Evolutionary conservation across 2,797 vertebrate genomes (phyloP).

Genomic region (Cyprinella venusta): DNA sequence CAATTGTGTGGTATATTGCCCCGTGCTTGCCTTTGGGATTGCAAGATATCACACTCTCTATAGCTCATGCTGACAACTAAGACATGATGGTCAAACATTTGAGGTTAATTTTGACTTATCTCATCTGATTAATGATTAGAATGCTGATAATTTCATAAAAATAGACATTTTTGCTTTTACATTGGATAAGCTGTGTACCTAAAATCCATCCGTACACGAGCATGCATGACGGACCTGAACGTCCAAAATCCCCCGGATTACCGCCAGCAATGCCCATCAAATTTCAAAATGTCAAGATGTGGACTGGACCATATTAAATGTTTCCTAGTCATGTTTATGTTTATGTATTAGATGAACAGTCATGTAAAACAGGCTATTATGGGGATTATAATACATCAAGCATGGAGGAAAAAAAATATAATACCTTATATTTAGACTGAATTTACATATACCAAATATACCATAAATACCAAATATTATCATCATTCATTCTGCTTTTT

Average conservation of each 20-base stretch:
- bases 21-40: slow-evolving; percentile 68
- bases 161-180: neutral
- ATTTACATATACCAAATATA: no score
- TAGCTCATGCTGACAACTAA: slow-evolving; percentile 7
- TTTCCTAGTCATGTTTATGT: slow-evolving; percentile 14
- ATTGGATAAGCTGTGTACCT: neutral
- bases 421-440: neutral
- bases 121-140: neutral
- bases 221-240: neutral
- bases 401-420: neutral
- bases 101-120: slow-evolving; percentile 12
- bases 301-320: slow-evolving; percentile 12
- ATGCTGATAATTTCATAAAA: slow-evolving; percentile 7
- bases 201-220: neutral
- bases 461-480: neutral
- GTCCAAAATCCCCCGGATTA: neutral
- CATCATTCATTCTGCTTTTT: slow-evolving; percentile 65
- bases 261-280: slow-evolving; percentile 2
- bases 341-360: slow-evolving; percentile 24
- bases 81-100: slow-evolving; percentile 18
- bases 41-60: slow-evolving; percentile 65
- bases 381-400: slow-evolving; percentile 10
- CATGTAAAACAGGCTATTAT: slow-evolving; percentile 21
- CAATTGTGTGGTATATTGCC: slow-evolving; percentile 69
- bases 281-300: slow-evolving; percentile 6